These are phyloP conservation scores for Luidia sarsii DNA, from an alignment of 53 echinoderm and acorn worm species.

Conservation along the genomic window DNA sequence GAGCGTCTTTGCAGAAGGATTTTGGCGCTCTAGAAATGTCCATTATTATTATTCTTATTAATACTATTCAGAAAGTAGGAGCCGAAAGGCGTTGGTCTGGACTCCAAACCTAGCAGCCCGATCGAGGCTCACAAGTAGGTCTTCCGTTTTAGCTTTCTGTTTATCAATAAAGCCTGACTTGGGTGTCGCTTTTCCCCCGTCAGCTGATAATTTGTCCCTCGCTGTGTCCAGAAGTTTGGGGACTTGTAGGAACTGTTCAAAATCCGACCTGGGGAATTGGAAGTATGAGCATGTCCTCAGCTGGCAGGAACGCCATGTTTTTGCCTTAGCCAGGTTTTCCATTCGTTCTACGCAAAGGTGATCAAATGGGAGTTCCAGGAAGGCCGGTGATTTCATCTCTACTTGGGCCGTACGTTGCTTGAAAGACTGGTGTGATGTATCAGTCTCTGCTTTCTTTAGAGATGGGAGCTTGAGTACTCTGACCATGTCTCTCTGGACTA, in stretches of 20 bases:
- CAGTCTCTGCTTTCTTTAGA: background rate
- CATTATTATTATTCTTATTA: no score
- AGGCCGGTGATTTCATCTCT: background rate
- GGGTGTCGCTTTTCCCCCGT: background rate
- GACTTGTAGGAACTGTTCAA: background rate
- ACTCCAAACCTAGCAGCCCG: no score
- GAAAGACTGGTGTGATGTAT: background rate
- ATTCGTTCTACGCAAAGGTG: background rate
- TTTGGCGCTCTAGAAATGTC: no score
- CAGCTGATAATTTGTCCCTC: background rate
- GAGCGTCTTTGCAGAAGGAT: no score
- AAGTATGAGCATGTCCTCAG: background rate
- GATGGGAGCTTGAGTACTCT: conserved; percentile 1
- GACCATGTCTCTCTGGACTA: background rate
- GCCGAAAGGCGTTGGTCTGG: background rate
- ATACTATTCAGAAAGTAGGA: conserved; percentile 11
- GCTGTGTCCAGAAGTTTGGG: background rate
- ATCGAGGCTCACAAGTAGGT: background rate
- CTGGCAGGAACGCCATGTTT: background rate
- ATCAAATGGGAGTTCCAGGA: background rate
- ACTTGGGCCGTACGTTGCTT: background rate
- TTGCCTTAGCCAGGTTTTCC: background rate
- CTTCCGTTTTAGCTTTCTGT: background rate
- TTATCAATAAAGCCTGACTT: no score
- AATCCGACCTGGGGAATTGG: background rate